Evolutionary conservation across 2,797 vertebrate genomes (phyloP).

Genomic region (Hephaestus fuliginosus): DNA sequence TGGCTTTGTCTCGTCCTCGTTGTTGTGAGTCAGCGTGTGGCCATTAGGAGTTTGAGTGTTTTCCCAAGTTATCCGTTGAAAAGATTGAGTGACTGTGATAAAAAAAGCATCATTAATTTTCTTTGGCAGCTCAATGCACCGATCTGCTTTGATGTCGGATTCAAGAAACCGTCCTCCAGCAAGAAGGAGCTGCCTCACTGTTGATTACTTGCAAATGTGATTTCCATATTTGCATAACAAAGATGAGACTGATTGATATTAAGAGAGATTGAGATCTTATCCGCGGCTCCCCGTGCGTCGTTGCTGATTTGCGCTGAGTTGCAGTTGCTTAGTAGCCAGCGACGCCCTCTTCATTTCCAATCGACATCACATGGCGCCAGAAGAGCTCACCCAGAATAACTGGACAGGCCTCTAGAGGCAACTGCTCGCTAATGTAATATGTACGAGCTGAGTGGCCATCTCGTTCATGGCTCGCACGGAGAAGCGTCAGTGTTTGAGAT

Average conservation of each 20-base stretch:
- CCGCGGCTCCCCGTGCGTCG: conserved; percentile 43
- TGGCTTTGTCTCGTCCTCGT: conserved; percentile 32
- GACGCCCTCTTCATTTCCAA: conserved; percentile 63
- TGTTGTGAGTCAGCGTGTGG: conserved; percentile 40
- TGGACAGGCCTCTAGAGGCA: conserved; percentile 65
- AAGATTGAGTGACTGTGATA: conserved; percentile 49
- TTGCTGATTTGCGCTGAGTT: conserved; percentile 38
- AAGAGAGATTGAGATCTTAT: conserved; percentile 57
- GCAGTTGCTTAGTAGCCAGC: conserved; percentile 75
- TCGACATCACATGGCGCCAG: conserved; percentile 70
- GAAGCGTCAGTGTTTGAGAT: conserved; percentile 32
- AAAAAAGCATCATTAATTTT: conserved; percentile 55
- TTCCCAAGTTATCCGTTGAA: conserved; percentile 49
- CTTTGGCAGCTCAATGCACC: conserved; percentile 42
- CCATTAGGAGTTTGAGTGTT: conserved; percentile 48
- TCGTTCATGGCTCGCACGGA: conserved; percentile 29
- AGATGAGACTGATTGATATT: conserved; percentile 51
- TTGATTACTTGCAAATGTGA: conserved; percentile 54
- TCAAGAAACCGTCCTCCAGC: conserved; percentile 65
- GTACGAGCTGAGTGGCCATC: conserved; percentile 52
- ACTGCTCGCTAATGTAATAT: conserved; percentile 65
- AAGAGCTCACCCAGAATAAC: conserved; percentile 73
- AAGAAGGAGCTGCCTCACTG: conserved; percentile 47
- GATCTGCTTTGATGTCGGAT: conserved; percentile 69
- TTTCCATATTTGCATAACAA: conserved; percentile 75